Base-by-base conservation (phyloP, 2,888 invertebrate genomes). In the Ptilodon capucinus region DNA sequence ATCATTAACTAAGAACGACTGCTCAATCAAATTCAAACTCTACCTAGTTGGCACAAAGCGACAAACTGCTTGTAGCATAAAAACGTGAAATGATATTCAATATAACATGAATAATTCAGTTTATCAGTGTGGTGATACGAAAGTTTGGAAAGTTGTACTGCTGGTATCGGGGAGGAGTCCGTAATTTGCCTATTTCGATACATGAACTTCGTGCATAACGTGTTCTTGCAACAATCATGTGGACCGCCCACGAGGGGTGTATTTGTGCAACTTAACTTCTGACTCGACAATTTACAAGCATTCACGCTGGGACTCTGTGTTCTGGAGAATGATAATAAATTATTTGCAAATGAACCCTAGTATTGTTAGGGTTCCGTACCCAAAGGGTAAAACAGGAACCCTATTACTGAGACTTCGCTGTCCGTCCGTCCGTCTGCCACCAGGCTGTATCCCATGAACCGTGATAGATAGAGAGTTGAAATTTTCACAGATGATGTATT, bases 61-160 rank as follows among this genome's bases (percentile, higher is more conserved):
- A 6, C 6, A 32, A 14, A 14, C 7, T 14, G 14, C 32, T 14
- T 4, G 14, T 9, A n/a, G 2, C 14, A 32, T 7, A 8, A 44
- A 23, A n/a, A 17, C 6, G 17, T 14, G 2, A 0, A 39, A 28
- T 39, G 13, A 32, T 16, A 48, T 30, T 30, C 32, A 42, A 40
- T 48, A 43, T 42, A 13, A 35, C 21, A 42, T 34, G 23, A 59
- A 58, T 61, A 61, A 45, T 40, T 57, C 35, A 44, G 38, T 41
- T 48, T 52, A 48, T 57, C 44, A 61, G 57, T 57, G 46, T 47
- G 25, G 38, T 48, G 28, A 38, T 54, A 53, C 36, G 11, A 53
- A 58, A 59, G 42, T 64, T 64, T 18, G 25, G 17, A 23, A 51
- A 63, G 44, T 59, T 59, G n/a, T n/a, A n/a, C 43, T 36, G 19